Percentiles rank a stretch among this genome's conserved stretches.
These are phyloP conservation scores for Sebastes paucispinis DNA, from an alignment of 2,797 vertebrate species.

Conservation along the genomic window DNA sequence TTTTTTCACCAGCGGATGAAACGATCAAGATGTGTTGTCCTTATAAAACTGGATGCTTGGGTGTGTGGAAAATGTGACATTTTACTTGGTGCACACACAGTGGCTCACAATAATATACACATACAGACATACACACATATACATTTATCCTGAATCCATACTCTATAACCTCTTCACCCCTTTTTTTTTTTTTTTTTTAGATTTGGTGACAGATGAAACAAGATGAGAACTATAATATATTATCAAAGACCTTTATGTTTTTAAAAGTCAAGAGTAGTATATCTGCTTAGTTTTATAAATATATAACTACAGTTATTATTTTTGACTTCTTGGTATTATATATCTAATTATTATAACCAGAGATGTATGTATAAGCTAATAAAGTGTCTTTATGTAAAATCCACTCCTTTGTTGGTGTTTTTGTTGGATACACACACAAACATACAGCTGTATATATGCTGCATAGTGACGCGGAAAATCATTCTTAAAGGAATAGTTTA, in stretches of 20 bases:
- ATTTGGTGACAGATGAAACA: constrained; percentile 68
- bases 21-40: not conserved
- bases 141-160: constrained; percentile 44
- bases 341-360: constrained; percentile 77
- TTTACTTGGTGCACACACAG: constrained; percentile 18
- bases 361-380: constrained; percentile 81
- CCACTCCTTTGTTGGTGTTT: not conserved
- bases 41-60: not conserved
- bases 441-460: not conserved
- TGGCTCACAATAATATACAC: constrained; percentile 20
- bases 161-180: constrained; percentile 72
- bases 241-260: constrained; percentile 76
- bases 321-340: constrained; percentile 81
- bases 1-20: not conserved
- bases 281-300: constrained; percentile 84
- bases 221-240: constrained; percentile 65
- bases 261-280: constrained; percentile 80
- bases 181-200: constrained; percentile 65
- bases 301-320: constrained; percentile 79
- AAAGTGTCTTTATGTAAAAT: constrained; percentile 82
- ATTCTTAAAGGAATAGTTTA: not conserved
- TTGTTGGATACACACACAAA: not conserved
- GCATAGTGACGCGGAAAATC: not conserved
- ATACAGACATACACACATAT: constrained; percentile 31
- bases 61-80: constrained; percentile 18